Conservation (phyloP, 35 echinoderm and acorn worm species). For the Apostichopus californicus region DNA sequence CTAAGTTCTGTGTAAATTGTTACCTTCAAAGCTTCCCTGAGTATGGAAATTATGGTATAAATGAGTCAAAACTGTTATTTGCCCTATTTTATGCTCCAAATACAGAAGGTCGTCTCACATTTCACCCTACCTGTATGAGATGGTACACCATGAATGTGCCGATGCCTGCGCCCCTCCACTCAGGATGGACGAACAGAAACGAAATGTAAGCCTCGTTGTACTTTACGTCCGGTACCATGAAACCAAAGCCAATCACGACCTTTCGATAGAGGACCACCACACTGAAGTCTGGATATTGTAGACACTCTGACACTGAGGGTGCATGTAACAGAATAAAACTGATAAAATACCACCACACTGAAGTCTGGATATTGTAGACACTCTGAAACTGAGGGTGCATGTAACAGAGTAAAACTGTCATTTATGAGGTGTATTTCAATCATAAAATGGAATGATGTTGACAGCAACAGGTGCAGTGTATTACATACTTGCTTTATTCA, state of each 20-base stretch:
- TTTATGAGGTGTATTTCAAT: too few species aligned
- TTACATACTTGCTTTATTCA: too few species aligned
- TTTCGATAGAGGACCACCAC: constrained; percentile 95
- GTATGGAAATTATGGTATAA: too few species aligned
- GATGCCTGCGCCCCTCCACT: constrained; percentile 95
- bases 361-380: constrained; percentile 97
- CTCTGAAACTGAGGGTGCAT: constrained; percentile 81
- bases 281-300: constrained; percentile 98
- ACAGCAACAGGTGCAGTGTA: too few species aligned
- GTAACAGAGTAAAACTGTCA: too few species aligned
- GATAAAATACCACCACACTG: constrained; percentile 93
- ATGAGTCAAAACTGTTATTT: too few species aligned
- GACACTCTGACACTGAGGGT: constrained; percentile 90
- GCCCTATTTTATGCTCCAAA: not conserved
- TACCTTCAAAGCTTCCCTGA: too few species aligned
- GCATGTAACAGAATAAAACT: not conserved
- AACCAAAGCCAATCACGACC: constrained; percentile 96
- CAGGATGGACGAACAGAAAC: constrained; percentile 95
- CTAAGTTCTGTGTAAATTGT: too few species aligned
- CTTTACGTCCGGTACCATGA: constrained; percentile 99
- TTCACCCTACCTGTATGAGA: constrained; percentile 83
- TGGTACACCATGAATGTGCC: constrained; percentile 99
- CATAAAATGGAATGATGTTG: too few species aligned
- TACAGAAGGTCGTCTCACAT: not conserved
- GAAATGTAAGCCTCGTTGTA: constrained; percentile 99